Evolutionary conservation across 2,888 invertebrate species (phyloP).

Genomic region (Drosophila cracens): DNA sequence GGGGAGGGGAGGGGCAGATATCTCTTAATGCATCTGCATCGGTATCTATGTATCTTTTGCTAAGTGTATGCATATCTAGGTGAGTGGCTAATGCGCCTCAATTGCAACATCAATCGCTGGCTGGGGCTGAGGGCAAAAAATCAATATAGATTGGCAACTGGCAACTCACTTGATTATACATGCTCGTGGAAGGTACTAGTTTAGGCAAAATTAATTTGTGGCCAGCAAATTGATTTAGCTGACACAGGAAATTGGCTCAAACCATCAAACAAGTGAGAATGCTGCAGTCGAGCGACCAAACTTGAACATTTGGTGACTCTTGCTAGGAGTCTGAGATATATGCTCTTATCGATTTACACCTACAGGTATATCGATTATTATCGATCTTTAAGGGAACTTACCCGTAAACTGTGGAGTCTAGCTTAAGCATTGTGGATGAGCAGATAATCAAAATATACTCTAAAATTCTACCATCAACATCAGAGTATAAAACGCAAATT

Average conservation of each 20-base stretch:
- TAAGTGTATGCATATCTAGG: slow-evolving; percentile 63
- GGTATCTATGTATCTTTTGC: slow-evolving; percentile 16
- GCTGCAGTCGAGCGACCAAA: not conserved
- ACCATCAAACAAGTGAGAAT: slow-evolving; percentile 3
- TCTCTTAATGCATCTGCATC: slow-evolving; percentile 38
- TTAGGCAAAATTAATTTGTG: slow-evolving; percentile 47
- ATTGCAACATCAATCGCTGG: slow-evolving; percentile 72
- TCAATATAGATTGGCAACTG: slow-evolving; percentile 63
- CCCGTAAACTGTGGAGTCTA: not conserved
- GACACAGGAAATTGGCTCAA: slow-evolving; percentile 33
- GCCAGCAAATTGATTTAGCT: slow-evolving; percentile 20
- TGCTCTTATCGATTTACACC: not conserved
- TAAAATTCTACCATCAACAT: not conserved
- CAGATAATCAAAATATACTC: not conserved
- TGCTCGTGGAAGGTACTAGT: slow-evolving; percentile 24
- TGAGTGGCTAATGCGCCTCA: slow-evolving; percentile 75
- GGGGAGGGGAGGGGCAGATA: slow-evolving; percentile 28
- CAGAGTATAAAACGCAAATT: not conserved
- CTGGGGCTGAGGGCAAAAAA: slow-evolving; percentile 35
- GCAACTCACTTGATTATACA: slow-evolving; percentile 56
- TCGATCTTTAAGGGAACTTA: not conserved
- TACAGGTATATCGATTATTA: not conserved
- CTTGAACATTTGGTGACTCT: not conserved
- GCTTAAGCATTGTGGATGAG: not conserved
- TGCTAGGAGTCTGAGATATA: not conserved